Evolutionary conservation across 2,888 invertebrate genomes (phyloP).

Genomic region (Mimas tiliae): DNA sequence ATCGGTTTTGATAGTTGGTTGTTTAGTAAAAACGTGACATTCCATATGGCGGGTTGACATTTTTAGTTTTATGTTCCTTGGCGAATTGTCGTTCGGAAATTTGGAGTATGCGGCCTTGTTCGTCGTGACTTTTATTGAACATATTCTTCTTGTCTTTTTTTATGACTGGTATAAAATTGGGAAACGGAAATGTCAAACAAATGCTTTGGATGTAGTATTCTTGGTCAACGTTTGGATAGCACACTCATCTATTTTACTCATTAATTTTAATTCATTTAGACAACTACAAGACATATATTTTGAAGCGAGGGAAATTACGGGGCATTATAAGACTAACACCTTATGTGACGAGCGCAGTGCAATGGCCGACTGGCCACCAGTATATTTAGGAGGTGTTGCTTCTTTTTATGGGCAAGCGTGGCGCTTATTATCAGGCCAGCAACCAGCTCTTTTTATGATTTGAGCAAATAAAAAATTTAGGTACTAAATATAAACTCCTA

Average conservation of each 20-base stretch:
- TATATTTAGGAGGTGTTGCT: too few relatives aligned
- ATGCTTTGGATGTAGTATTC: conserved; percentile 1
- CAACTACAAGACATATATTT: too few relatives aligned
- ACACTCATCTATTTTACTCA: neutral
- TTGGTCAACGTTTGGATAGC: neutral
- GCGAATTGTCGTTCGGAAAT: conserved; percentile 43
- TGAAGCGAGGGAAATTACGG: too few relatives aligned
- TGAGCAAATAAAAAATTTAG: too few relatives aligned
- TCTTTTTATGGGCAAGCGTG: too few relatives aligned
- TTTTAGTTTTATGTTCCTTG: conserved; percentile 70
- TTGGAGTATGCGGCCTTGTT: conserved; percentile 42
- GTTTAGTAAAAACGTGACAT: conserved; percentile 57
- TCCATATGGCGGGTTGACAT: conserved; percentile 74
- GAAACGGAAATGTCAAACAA: conserved; percentile 1
- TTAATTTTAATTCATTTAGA: neutral
- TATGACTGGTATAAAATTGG: neutral
- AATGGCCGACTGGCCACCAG: too few relatives aligned
- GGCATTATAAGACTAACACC: too few relatives aligned
- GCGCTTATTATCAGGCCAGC: too few relatives aligned
- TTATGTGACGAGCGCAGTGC: too few relatives aligned
- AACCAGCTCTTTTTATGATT: too few relatives aligned
- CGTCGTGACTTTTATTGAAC: conserved; percentile 37
- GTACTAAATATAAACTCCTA: too few relatives aligned
- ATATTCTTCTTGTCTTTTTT: conserved; percentile 15
- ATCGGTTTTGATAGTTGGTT: conserved; percentile 64